Conservation (phyloP, 2,113 vertebrate species). For the Pituophis catenifer region DNA sequence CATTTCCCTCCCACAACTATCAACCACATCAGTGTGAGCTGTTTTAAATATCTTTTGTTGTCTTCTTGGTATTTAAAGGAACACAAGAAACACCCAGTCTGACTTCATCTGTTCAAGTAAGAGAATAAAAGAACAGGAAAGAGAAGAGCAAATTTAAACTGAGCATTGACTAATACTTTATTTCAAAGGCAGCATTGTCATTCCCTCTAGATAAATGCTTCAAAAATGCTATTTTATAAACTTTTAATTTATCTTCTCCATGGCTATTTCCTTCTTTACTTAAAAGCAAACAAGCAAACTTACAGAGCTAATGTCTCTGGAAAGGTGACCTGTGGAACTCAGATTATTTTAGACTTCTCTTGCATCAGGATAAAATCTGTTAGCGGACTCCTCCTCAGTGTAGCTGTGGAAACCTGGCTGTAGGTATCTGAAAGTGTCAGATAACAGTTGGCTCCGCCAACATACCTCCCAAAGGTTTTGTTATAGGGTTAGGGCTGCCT, state of each 20-base stretch:
- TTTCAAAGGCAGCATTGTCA: neutral
- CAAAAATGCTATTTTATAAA: slow-evolving; percentile 17
- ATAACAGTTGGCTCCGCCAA: neutral
- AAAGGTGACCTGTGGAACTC: too few species aligned
- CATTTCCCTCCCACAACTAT: slow-evolving; percentile 25
- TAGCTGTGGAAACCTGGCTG: neutral
- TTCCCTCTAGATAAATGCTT: slow-evolving; percentile 11
- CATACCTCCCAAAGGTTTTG: neutral
- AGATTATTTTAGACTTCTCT: neutral
- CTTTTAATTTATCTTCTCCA: neutral
- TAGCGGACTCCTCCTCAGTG: neutral
- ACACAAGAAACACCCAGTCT: slow-evolving; percentile 26
- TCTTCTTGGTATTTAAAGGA: slow-evolving; percentile 51
- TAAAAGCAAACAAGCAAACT: neutral
- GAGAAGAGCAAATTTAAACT: slow-evolving; percentile 7
- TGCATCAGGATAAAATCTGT: neutral
- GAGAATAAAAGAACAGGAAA: slow-evolving; percentile 4
- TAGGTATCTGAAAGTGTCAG: neutral
- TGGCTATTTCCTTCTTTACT: slow-evolving; percentile 18
- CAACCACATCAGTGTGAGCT: slow-evolving; percentile 11
- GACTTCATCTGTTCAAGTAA: slow-evolving; percentile 33
- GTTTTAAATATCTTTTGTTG: slow-evolving; percentile 49
- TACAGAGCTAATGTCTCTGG: neutral
- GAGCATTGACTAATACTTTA: neutral
- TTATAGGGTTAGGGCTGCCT: neutral